A percentile compares a stretch with the other conserved stretches of the same genome.
Conservation (phyloP, 2,113 vertebrate species). For the Leiothrix lutea region DNA sequence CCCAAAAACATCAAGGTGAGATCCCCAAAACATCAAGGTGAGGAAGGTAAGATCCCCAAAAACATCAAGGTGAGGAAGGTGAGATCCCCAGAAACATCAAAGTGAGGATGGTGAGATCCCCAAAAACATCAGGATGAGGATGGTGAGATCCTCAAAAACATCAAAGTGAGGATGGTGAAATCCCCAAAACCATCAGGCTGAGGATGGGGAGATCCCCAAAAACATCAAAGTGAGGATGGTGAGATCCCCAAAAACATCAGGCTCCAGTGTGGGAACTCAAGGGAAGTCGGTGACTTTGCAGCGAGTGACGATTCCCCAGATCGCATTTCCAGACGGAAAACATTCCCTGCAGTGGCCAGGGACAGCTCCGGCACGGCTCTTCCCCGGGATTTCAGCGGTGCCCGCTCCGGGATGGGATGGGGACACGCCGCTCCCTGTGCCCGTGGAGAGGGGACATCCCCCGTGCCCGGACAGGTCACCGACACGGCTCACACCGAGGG, state of each 20-base stretch:
- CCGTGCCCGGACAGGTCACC: not conserved
- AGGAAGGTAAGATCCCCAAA: not conserved
- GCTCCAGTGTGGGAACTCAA: not conserved
- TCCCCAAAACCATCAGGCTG: no score
- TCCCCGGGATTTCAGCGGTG: no score
- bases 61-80: rapidly evolving
- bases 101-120: not conserved
- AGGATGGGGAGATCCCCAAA: no score
- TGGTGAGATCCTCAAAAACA: no score
- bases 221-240: no score
- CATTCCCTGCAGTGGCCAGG: not conserved
- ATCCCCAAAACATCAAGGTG: not conserved
- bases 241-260: no score
- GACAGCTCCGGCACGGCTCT: rapidly evolving
- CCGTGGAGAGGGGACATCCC: not conserved
- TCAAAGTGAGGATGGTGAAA: no score
- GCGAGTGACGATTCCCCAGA: rapidly evolving
- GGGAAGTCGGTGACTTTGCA: not conserved
- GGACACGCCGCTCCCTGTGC: not conserved
- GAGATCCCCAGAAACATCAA: not conserved
- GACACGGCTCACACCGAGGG: not conserved
- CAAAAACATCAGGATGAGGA: not conserved
- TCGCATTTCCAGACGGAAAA: not conserved
- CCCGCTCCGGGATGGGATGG: not conserved
- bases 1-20: not conserved